Conservation (phyloP, 2,888 invertebrate species). For the Tholera decimalis region DNA sequence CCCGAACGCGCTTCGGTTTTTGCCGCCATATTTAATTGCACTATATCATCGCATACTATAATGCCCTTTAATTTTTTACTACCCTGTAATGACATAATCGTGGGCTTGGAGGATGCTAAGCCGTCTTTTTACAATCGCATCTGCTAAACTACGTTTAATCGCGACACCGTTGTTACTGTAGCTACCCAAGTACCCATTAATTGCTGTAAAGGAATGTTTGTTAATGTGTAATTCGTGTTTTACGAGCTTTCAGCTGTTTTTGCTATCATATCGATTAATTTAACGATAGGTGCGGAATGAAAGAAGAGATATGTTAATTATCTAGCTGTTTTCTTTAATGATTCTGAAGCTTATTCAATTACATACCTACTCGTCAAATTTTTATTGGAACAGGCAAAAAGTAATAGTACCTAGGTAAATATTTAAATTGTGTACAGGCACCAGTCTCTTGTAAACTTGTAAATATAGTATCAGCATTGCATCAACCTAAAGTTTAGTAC, state of each 20-base stretch:
- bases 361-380: background rate
- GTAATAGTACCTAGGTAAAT: background rate
- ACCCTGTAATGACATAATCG: constrained; percentile 89
- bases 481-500: too few species aligned
- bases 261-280: constrained; percentile 35
- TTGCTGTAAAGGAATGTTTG: constrained; percentile 50
- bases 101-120: constrained; percentile 72
- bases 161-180: constrained; percentile 45
- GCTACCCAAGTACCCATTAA: constrained; percentile 20
- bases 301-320: constrained; percentile 24
- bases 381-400: background rate
- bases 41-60: constrained; percentile 90
- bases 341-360: constrained; percentile 15
- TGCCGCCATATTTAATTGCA: constrained; percentile 82
- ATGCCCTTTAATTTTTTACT: constrained; percentile 87
- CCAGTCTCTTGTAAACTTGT: too few species aligned
- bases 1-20: constrained; percentile 65
- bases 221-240: constrained; percentile 53
- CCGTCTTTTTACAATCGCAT: constrained; percentile 72
- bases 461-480: too few species aligned
- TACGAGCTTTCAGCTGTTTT: constrained; percentile 41
- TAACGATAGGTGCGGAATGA: constrained; percentile 20
- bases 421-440: too few species aligned
- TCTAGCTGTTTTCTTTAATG: constrained; percentile 13
- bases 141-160: constrained; percentile 66